These are phyloP conservation scores for Eristalis intricaria DNA, from an alignment of 2,888 invertebrate species.

Conservation along the genomic window DNA sequence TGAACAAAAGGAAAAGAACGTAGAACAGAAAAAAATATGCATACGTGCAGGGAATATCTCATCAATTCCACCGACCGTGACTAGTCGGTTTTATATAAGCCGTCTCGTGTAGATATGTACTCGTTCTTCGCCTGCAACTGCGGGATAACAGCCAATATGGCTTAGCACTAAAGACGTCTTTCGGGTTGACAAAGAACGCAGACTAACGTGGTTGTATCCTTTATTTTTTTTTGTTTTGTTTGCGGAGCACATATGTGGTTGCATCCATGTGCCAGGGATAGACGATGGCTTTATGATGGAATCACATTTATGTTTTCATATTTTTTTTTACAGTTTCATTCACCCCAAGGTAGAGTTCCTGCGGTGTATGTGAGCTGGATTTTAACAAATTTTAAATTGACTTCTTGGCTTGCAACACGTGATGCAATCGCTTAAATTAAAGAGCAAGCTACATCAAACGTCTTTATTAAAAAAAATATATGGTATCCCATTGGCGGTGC, in stretches of 20 bases:
- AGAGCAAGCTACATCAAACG: neutral
- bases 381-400: neutral
- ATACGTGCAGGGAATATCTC: constrained; percentile 49
- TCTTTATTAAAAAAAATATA: neutral
- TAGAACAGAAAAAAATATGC: constrained; percentile 23
- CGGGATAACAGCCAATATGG: constrained; percentile 11
- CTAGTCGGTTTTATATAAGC: constrained; percentile 34
- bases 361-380: neutral
- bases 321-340: neutral
- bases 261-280: neutral
- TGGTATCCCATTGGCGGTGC: neutral
- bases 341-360: neutral
- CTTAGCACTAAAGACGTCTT: constrained; percentile 36
- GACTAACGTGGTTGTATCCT: constrained; percentile 8
- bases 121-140: neutral
- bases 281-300: constrained; percentile 25
- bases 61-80: constrained; percentile 30
- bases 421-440: neutral
- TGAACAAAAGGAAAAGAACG: constrained; percentile 24
- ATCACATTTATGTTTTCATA: constrained; percentile 43
- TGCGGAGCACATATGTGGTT: neutral
- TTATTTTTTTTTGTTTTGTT: neutral
- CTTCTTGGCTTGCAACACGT: neutral
- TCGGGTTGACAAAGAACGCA: constrained; percentile 34
- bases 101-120: neutral